Percentiles rank a stretch among this genome's conserved stretches.
Evolutionary conservation across 2,888 invertebrate genomes (phyloP).

Genomic region (Tipula unca): DNA sequence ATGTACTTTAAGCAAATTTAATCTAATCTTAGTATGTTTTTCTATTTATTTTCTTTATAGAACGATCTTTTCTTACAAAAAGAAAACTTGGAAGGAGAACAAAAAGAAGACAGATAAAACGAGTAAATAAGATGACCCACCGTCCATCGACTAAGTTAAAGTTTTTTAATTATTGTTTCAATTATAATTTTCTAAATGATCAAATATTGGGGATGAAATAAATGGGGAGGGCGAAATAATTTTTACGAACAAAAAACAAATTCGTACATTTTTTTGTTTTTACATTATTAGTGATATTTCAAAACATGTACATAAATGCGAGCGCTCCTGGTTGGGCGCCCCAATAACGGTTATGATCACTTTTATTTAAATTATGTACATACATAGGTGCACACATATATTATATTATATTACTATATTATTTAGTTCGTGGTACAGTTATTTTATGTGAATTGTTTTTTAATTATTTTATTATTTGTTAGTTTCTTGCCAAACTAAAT

Average conservation of each 20-base stretch:
- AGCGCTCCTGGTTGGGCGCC: neutral
- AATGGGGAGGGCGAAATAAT: neutral
- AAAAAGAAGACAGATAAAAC: neutral
- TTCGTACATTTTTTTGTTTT: neutral
- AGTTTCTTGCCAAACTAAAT: neutral
- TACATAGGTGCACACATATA: no score
- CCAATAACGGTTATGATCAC: neutral
- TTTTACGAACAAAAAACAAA: neutral
- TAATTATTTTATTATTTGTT: neutral
- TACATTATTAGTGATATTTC: neutral
- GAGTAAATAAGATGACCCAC: slow-evolving; percentile 10
- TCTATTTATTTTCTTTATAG: neutral
- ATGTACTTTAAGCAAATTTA: neutral
- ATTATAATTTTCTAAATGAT: neutral
- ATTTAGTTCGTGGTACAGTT: no score
- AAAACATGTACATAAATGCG: neutral
- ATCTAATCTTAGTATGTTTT: neutral
- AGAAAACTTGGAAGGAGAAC: neutral
- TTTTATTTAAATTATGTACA: neutral
- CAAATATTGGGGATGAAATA: neutral
- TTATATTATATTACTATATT: no score
- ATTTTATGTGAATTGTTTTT: neutral
- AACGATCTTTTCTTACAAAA: neutral
- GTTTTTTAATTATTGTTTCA: neutral
- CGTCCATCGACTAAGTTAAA: neutral